Evolutionary conservation across 2,888 invertebrate genomes (phyloP), one percentile per base, ranked within the genome.

Genomic region (Dendrolimus pini): DNA sequence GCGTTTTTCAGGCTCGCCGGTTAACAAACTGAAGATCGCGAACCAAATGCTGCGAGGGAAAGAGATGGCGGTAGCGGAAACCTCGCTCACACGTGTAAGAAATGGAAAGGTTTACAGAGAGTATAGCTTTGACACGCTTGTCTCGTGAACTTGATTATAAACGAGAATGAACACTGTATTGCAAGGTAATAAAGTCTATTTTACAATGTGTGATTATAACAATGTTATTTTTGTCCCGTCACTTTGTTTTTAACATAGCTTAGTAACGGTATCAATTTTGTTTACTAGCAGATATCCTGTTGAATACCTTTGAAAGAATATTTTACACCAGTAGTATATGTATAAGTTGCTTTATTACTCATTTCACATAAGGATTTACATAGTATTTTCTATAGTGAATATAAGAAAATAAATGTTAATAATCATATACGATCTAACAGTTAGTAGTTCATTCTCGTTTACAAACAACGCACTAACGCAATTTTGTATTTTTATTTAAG

Each of bases 1-100:
- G 60, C 62, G 60, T 77, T 71, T 84, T 90, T 56, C 93, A 96
- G 96, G 96, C 83, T 94, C 96, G 67, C 95, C 96, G 67, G 94
- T 95, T 90, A 96, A 96, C 92, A 94, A 93, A 89, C 94, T 94
- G 91, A 95, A 95, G 92, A 91, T 96, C 90, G 95, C 94, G 83
- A 95, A 95, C 86, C 94, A 94, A 85, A 87, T 93, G 91, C 92
- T 93, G 85, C 93, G 94, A 75, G 93, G 93, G 83, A 82, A 82
- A 66, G 93, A 94, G 92, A 91, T 92, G 79, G 92, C 92, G 77
- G 93, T 94, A 73, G 95, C 95, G 83, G 95, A 96, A 91, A 95
- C 95, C 65, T 94, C 95, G 72, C 92, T 96, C 81, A 95, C 94
- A 85, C 93, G 95, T 93, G 95, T 95, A 95, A 94, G 94, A 85